phyloP scores from a whole-genome alignment of 1,140 invertebrate species.

The Cydia splendana region DNA sequence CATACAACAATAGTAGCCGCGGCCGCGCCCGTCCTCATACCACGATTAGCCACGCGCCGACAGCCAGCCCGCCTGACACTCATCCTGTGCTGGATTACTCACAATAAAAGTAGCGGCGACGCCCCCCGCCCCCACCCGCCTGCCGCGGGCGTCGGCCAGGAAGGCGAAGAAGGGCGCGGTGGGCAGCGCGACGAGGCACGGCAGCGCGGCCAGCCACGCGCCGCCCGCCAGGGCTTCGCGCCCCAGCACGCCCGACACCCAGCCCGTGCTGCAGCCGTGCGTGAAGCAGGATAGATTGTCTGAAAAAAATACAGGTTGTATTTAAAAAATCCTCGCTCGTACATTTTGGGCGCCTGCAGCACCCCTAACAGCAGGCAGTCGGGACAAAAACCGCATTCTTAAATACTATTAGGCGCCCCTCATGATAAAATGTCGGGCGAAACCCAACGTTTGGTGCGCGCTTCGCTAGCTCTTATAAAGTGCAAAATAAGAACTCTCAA shows the following conservation, averaged over 20 bases:
- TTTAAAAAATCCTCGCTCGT: no score
- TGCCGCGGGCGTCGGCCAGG: slow-evolving; percentile 62
- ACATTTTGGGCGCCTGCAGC: no score
- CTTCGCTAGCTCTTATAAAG: no score
- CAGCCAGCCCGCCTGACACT: no score
- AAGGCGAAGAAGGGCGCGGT: slow-evolving; percentile 72
- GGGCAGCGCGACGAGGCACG: slow-evolving; percentile 69
- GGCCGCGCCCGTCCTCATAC: no score
- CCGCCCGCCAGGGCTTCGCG: slow-evolving; percentile 67
- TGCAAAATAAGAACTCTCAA: no score
- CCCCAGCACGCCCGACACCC: slow-evolving; percentile 70
- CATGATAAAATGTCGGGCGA: no score
- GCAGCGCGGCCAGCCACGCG: slow-evolving; percentile 68
- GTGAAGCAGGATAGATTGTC: slow-evolving; percentile 73
- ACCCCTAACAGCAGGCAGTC: no score
- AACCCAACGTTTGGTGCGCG: no score
- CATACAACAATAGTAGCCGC: not conserved
- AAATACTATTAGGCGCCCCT: no score
- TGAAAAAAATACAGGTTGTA: slow-evolving; percentile 41
- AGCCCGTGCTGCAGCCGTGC: slow-evolving; percentile 70
- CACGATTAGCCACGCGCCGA: no score
- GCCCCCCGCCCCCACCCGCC: slow-evolving; percentile 65
- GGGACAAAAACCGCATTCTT: no score
- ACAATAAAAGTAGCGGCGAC: slow-evolving; percentile 70
- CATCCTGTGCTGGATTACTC: slow-evolving; percentile 40